Evolutionary conservation across 1,140 invertebrate species (phyloP).

Genomic region (Drosophila nasuta): DNA sequence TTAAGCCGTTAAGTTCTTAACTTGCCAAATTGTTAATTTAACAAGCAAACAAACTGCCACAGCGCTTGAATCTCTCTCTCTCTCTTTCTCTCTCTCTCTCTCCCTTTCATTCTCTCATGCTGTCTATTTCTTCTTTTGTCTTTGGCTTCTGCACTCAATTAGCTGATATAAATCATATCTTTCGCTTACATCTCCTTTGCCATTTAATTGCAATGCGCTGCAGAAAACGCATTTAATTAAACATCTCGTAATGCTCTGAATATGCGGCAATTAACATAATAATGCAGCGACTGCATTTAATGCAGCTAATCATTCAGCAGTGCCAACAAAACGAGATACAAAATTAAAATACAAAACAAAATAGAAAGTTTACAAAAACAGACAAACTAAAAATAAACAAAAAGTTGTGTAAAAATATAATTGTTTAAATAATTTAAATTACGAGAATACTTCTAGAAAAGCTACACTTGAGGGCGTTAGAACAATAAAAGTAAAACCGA

Average conservation of each 20-base stretch:
- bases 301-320: not conserved
- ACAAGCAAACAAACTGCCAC: conserved; percentile 7
- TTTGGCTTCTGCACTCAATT: conserved; percentile 14
- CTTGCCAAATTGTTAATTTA: conserved; percentile 32
- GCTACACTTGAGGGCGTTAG: too few relatives aligned
- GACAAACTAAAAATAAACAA: too few relatives aligned
- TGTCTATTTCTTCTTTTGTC: not conserved
- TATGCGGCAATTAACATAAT: not conserved
- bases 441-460: too few relatives aligned
- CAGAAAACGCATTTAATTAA: not conserved
- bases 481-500: too few relatives aligned
- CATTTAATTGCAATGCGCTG: not conserved
- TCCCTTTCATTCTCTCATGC: not conserved
- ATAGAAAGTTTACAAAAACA: not conserved
- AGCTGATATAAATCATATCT: not conserved
- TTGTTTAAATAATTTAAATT: too few relatives aligned
- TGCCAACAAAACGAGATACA: not conserved
- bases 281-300: not conserved
- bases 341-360: not conserved
- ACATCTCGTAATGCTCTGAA: not conserved
- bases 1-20: conserved; percentile 12
- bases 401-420: too few relatives aligned
- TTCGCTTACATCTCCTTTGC: not conserved
- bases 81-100: not conserved
- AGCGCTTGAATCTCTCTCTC: not conserved